These are phyloP conservation scores for Arothron firmamentum DNA, from an alignment of 2,113 vertebrate genomes.

Conservation along the genomic window DNA sequence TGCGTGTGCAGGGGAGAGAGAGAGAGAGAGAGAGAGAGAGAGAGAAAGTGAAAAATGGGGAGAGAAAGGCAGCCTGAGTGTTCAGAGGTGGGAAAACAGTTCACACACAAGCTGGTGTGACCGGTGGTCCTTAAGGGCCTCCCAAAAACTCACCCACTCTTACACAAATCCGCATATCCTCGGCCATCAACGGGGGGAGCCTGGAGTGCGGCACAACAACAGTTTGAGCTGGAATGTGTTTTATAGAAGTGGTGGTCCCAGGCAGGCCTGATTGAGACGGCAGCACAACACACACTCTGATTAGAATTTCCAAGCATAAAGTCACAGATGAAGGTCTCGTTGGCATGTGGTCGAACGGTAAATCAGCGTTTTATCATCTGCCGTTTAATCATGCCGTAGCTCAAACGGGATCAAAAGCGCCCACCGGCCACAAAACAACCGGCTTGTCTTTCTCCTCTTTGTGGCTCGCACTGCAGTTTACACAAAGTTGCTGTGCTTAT, in stretches of 20 bases:
- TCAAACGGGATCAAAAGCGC: conserved; percentile 64
- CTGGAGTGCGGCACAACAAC: conserved; percentile 54
- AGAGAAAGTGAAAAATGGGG: conserved; percentile 20
- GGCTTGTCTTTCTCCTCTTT: conserved; percentile 17
- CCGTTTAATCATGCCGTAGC: conserved; percentile 62
- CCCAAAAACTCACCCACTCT: conserved; percentile 36
- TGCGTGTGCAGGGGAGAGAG: conserved; percentile 41
- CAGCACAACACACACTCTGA: conserved; percentile 26
- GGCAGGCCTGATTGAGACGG: conserved; percentile 47
- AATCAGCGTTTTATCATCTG: conserved; percentile 71
- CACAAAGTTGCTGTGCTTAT: not conserved
- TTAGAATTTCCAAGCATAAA: conserved; percentile 34
- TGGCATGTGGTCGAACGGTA: conserved; percentile 58
- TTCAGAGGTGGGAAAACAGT: conserved; percentile 70
- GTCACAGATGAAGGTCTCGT: conserved; percentile 41
- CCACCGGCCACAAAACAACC: conserved; percentile 16
- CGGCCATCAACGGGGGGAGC: conserved; percentile 15
- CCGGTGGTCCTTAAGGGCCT: conserved; percentile 36
- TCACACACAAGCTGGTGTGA: conserved; percentile 69
- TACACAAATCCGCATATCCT: conserved; percentile 42
- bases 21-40: conserved; percentile 19
- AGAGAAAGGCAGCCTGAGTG: conserved; percentile 50
- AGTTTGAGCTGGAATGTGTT: conserved; percentile 65
- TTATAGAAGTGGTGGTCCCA: conserved; percentile 47
- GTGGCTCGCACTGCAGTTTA: conserved; percentile 34